These are phyloP conservation scores for Schizopygopsis malacanthus DNA, from an alignment of 2,797 vertebrate genomes.

Conservation along the genomic window DNA sequence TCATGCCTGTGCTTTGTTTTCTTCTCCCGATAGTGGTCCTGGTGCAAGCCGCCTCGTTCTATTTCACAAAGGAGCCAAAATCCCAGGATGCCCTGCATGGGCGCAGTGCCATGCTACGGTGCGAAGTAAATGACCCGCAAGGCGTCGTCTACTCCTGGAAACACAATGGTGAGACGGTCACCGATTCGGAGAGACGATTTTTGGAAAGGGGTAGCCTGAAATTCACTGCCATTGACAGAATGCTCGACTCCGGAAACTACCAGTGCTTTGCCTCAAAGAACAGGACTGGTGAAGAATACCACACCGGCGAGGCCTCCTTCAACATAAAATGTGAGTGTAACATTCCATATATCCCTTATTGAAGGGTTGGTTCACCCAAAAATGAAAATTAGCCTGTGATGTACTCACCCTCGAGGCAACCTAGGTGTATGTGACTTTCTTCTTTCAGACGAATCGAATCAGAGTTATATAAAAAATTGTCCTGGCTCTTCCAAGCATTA, in stretches of 20 bases:
- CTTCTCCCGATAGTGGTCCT: slow-evolving; percentile 60
- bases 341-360: neutral
- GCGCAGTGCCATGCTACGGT: slow-evolving; percentile 85
- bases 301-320: slow-evolving; percentile 80
- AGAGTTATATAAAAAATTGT: too few species aligned
- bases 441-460: too few species aligned
- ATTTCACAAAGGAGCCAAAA: slow-evolving; percentile 85
- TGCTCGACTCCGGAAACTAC: slow-evolving; percentile 81
- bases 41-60: slow-evolving; percentile 65
- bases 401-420: too few species aligned
- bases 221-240: slow-evolving; percentile 79
- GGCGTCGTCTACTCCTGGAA: slow-evolving; percentile 78
- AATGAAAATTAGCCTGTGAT: too few species aligned
- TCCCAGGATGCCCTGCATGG: slow-evolving; percentile 88
- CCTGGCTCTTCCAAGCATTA: too few species aligned
- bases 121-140: slow-evolving; percentile 75
- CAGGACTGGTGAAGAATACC: slow-evolving; percentile 75
- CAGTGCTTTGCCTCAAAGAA: slow-evolving; percentile 80
- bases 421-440: too few species aligned
- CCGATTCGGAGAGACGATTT: slow-evolving; percentile 81
- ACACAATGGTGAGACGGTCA: slow-evolving; percentile 73
- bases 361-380: neutral
- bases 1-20: slow-evolving; percentile 16
- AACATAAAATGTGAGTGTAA: slow-evolving; percentile 89
- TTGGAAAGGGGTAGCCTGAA: slow-evolving; percentile 84